Conservation (phyloP, 2,797 vertebrate species). For the Austrolebias charrua region DNA sequence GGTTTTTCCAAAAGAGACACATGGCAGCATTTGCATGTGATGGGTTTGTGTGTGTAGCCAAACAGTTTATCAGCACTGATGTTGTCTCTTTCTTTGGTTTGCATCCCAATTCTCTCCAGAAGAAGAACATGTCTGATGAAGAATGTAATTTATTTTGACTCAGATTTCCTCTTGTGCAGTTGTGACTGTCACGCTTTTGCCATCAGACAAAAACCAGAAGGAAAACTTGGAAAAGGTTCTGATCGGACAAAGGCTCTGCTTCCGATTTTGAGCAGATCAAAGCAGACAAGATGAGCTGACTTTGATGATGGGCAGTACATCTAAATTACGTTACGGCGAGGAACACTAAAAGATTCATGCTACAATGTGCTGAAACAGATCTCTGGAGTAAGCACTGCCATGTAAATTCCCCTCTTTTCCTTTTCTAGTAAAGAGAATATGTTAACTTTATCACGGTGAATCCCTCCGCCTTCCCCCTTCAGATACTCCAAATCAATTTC, state of each 20-base stretch:
- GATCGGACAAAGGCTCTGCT: constrained; percentile 31
- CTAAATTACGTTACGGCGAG: constrained; percentile 50
- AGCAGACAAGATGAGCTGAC: constrained; percentile 46
- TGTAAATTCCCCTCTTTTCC: constrained; percentile 50
- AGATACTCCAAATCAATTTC: constrained; percentile 27
- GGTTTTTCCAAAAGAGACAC: constrained; percentile 39
- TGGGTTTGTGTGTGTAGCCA: constrained; percentile 41
- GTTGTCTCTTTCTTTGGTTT: constrained; percentile 49
- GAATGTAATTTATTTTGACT: constrained; percentile 53
- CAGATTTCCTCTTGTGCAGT: constrained; percentile 24
- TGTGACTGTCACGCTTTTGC: constrained; percentile 31
- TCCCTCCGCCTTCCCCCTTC: not conserved
- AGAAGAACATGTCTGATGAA: constrained; percentile 33
- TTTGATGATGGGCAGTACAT: constrained; percentile 50
- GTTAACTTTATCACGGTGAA: constrained; percentile 21
- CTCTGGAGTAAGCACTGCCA: constrained; percentile 46
- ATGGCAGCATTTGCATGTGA: constrained; percentile 32
- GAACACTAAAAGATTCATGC: constrained; percentile 55
- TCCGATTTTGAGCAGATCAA: constrained; percentile 49
- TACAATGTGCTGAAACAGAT: constrained; percentile 61
- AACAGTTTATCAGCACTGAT: constrained; percentile 57
- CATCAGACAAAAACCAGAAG: constrained; percentile 54
- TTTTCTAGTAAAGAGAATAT: constrained; percentile 49
- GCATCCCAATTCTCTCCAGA: constrained; percentile 15
- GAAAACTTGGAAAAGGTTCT: constrained; percentile 44